A percentile compares a stretch with the other conserved stretches of the same genome.
These are phyloP conservation scores for Hetaerina americana DNA, from an alignment of 1,140 invertebrate species.

Conservation along the genomic window DNA sequence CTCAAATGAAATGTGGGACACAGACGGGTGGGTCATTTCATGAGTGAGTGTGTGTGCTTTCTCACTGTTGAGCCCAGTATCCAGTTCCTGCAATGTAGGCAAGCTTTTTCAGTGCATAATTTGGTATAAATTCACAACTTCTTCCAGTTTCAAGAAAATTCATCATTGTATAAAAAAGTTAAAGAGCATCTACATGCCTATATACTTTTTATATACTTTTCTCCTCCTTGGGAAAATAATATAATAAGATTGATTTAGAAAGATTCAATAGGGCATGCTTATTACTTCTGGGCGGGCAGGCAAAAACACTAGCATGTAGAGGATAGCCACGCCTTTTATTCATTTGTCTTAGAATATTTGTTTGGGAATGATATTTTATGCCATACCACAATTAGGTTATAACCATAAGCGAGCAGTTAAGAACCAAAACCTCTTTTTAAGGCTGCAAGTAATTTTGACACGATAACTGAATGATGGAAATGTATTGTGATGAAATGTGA, in stretches of 20 bases:
- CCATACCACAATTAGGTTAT: too few species aligned
- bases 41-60: background rate
- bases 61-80: background rate
- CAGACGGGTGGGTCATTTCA: background rate
- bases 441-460: too few species aligned
- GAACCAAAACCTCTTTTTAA: too few species aligned
- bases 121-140: conserved; percentile 1
- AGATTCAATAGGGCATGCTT: background rate
- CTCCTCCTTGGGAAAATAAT: background rate
- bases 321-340: background rate
- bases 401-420: too few species aligned
- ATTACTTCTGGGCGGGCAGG: background rate
- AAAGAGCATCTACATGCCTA: background rate
- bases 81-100: background rate
- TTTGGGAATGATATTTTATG: too few species aligned
- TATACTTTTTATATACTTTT: too few species aligned
- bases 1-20: background rate
- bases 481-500: background rate
- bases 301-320: background rate
- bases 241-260: background rate
- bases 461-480: background rate
- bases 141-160: background rate
- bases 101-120: background rate
- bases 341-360: background rate
- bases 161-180: background rate